Evolutionary conservation across 2,113 vertebrate species (phyloP).

Genomic region (Physeter macrocephalus): DNA sequence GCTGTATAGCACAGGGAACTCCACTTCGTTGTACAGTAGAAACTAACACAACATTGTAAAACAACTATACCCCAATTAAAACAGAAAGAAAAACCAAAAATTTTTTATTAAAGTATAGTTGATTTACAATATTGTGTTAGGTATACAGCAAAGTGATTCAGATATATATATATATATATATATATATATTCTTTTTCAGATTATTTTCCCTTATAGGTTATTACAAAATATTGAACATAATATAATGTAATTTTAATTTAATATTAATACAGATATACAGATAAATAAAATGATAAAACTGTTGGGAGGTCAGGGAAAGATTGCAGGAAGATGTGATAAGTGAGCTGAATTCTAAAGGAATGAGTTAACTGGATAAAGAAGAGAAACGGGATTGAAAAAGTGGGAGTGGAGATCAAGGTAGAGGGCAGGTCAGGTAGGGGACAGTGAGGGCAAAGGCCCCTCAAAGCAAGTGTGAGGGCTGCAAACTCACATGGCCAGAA

Average conservation of each 20-base stretch:
- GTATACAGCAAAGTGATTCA: too few relatives aligned
- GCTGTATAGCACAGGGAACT: too few relatives aligned
- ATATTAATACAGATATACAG: background rate
- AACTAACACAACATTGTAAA: too few relatives aligned
- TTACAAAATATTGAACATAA: too few relatives aligned
- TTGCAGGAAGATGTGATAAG: background rate
- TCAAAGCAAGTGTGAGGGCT: rapidly evolving
- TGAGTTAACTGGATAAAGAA: background rate
- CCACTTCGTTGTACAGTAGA: too few relatives aligned
- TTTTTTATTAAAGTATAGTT: background rate
- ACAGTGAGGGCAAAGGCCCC: background rate
- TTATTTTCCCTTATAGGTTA: too few relatives aligned
- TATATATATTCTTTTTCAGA: too few relatives aligned
- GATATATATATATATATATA: too few relatives aligned
- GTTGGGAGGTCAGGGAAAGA: background rate
- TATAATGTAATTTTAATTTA: background rate
- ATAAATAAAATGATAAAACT: background rate
- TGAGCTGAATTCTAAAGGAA: background rate
- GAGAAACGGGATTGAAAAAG: background rate
- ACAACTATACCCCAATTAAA: too few relatives aligned
- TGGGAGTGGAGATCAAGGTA: background rate
- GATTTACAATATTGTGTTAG: too few relatives aligned
- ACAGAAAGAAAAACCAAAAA: too few relatives aligned
- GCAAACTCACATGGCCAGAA: rapidly evolving
- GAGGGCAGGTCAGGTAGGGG: background rate